Conservation (phyloP, 1,140 invertebrate genomes). For the Cyphomyrmex costatus region DNA sequence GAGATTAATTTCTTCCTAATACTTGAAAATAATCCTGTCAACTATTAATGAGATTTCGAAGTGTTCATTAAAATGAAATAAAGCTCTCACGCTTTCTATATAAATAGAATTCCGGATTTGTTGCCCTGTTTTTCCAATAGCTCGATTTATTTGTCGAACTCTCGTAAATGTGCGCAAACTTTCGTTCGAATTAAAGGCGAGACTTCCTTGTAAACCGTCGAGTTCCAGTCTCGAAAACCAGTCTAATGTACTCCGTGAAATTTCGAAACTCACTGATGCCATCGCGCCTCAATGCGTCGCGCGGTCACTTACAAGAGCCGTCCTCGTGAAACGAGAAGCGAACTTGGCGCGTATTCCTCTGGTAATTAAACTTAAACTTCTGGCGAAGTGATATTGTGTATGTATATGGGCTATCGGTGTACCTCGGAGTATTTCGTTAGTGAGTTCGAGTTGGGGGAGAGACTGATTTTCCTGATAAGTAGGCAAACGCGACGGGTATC, state of each 20-base stretch:
- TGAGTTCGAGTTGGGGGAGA: not conserved
- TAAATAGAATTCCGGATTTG: not conserved
- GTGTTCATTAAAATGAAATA: not conserved
- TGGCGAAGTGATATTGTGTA: constrained; percentile 58
- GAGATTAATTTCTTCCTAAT: not conserved
- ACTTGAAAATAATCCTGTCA: not conserved
- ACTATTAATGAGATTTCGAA: not conserved
- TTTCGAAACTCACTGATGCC: constrained; percentile 53
- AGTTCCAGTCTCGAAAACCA: constrained; percentile 56
- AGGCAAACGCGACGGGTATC: constrained; percentile 44
- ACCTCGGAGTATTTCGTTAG: constrained; percentile 38
- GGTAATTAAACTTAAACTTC: constrained; percentile 76
- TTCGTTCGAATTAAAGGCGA: not conserved
- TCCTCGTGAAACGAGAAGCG: constrained; percentile 43
- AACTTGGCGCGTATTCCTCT: constrained; percentile 51
- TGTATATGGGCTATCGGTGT: constrained; percentile 12
- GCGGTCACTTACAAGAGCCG: constrained; percentile 66
- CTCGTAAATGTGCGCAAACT: not conserved
- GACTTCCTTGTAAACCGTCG: not conserved
- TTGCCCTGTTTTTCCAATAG: not conserved
- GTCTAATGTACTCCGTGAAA: constrained; percentile 48
- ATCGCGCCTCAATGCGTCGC: constrained; percentile 43
- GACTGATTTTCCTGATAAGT: constrained; percentile 57
- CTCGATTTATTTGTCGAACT: not conserved
- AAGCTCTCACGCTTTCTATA: not conserved